Evolutionary conservation across 92 coral and sea anemone genomes (phyloP), one percentile per base, ranked within the genome.

Genomic region (Zoanthus solanderi): DNA sequence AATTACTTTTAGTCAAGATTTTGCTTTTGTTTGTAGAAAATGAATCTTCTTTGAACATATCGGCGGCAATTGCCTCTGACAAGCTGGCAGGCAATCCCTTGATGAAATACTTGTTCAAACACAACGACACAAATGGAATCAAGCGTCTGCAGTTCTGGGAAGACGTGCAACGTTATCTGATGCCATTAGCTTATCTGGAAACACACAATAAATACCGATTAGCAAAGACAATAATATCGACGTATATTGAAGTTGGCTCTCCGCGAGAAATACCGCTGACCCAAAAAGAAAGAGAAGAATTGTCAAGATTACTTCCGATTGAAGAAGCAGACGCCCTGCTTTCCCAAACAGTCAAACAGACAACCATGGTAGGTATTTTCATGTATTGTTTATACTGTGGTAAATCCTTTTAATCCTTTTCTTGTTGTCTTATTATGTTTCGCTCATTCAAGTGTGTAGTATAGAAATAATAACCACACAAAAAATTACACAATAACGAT

Each of bases 21-120:
- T 16, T 15, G 0, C 30, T 9, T 46, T 63, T 65, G 46, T 0
- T 28, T 11, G 16, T 48, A 63, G 75, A 66, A 45, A 50, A 42
- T 75, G 75, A 46, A 10, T 47, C 57, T 11, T 63, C 75, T 44
- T 48, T 45, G 60, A 81, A 31, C 66, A 48, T 81, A 11, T 81
- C 85, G 23, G 85, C 75, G 63, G 75, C 75, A 63, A 66, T 81
- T 18, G 85, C 85, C 30, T 72, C 92, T 44, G 99, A 96, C 79
- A 93, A 90, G 72, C 83, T 95, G 61, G 99, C 99, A 16, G 99
- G 99, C 15, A 95, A 95, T 28, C 99, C 99, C 23, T 87, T 96
- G 73, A 78, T 79, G 67, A 87, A 88, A 4, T 90, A 90, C 86
- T 48, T 96, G 48, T 79, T 92, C 71, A 88, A 81, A 56, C 89